Base-by-base conservation (phyloP, 2,888 invertebrate genomes). In the Ethmia dodecea region DNA sequence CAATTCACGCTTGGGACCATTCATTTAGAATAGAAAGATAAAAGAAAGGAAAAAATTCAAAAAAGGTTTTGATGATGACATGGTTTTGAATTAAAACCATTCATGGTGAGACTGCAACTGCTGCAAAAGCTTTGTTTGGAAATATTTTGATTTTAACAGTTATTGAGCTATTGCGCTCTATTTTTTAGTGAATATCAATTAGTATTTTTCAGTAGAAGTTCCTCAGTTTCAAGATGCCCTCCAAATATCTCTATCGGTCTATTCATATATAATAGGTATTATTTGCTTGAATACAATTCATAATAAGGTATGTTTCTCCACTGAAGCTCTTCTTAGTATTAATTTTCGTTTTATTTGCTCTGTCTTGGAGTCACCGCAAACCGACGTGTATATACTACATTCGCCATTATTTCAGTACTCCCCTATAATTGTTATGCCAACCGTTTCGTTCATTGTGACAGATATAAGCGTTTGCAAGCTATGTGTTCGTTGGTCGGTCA, bases 11-110 rank as follows among this genome's bases (percentile, higher is more conserved):
- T 47, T n/a, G n/a, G 47, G 48, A 49, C 52, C 52, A 53, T 53
- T 18, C 54, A 53, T 52, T 56, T 41, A 51, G 55, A 56, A 54
- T 53, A 47, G 51, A 52, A 49, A 45, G 43, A 52, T 54, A 56
- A 60, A 58, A 63, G n/a, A n/a, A 57, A 56, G 57, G 54, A 53
- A 52, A 52, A 55, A 56, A 58, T 48, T 52, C 54, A 40, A 48
- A 58, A 61, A 58, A 58, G 65, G 66, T 63, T 50, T 51, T 55
- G 65, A 67, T 62, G 60, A 58, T 43, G n/a, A n/a, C n/a, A n/a
- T n/a, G n/a, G n/a, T n/a, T n/a, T n/a, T n/a, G n/a, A n/a, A 45
- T 48, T 49, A 39, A 52, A 55, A 45, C 55, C 43, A 54, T 47
- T 69, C 66, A 69, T 45, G 57, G 45, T 72, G 73, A 73, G 43